Percentiles rank a stretch among this genome's conserved stretches.
phyloP scores from a whole-genome alignment of 2,113 vertebrate genomes.

The Myrmophylax atrothorax region DNA sequence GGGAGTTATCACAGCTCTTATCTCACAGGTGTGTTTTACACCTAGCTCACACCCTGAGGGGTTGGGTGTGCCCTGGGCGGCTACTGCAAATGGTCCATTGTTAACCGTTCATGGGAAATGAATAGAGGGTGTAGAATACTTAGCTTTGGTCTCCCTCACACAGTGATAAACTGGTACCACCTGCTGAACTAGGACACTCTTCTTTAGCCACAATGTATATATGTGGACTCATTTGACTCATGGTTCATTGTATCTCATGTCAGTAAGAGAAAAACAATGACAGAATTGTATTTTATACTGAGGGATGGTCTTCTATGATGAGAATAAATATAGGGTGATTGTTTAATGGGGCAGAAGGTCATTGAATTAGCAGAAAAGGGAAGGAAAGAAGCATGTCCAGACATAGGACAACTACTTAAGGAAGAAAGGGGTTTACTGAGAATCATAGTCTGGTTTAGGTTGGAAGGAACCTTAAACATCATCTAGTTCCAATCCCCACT shows the following conservation, averaged over 20 bases:
- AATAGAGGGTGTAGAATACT: too few relatives aligned
- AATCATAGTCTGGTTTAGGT: neutral
- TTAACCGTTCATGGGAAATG: too few relatives aligned
- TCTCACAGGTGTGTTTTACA: too few relatives aligned
- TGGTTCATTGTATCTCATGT: neutral
- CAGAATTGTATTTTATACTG: neutral
- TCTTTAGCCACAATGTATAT: neutral
- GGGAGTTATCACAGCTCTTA: too few relatives aligned
- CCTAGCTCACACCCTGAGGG: too few relatives aligned
- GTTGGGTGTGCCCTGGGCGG: too few relatives aligned
- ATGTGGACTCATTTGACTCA: neutral
- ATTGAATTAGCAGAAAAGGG: neutral
- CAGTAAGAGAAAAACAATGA: neutral
- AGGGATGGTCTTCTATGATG: neutral
- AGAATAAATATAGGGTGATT: neutral
- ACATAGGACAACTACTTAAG: neutral
- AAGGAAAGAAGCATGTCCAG: neutral
- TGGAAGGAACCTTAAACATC: neutral
- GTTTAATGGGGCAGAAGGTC: neutral
- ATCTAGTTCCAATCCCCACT: neutral
- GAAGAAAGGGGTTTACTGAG: neutral
- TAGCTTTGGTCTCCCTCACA: too few relatives aligned
- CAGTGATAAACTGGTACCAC: too few relatives aligned
- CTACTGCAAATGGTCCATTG: too few relatives aligned
- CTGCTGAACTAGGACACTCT: neutral